Percentiles rank a stretch among this genome's conserved stretches.
phyloP scores from a whole-genome alignment of 2,113 vertebrate genomes.

The Seriola aureovittata region DNA sequence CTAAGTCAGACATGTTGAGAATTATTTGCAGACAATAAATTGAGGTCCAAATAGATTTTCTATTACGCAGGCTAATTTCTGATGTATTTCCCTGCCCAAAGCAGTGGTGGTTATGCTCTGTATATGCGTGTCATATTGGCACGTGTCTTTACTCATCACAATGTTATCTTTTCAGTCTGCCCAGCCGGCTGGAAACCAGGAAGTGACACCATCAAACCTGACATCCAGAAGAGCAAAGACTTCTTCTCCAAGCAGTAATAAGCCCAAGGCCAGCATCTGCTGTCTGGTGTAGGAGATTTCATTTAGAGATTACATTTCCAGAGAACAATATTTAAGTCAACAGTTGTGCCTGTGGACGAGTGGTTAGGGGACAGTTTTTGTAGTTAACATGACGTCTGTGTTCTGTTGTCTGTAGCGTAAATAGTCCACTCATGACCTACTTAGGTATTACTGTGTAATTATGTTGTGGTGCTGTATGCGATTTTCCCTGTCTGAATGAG shows the following conservation, averaged over 20 bases:
- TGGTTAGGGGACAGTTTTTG: constrained; percentile 20
- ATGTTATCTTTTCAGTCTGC: constrained; percentile 90
- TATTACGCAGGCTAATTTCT: background rate
- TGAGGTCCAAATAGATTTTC: background rate
- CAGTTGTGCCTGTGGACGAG: constrained; percentile 48
- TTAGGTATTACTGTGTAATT: constrained; percentile 15
- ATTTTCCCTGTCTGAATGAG: constrained; percentile 10
- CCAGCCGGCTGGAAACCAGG: constrained; percentile 99
- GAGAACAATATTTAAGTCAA: constrained; percentile 55
- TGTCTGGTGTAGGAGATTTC: constrained; percentile 68
- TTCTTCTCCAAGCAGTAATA: constrained; percentile 95
- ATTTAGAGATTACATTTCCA: constrained; percentile 61
- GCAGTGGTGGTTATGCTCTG: background rate
- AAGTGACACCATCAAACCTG: constrained; percentile 98
- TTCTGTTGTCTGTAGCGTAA: constrained; percentile 23
- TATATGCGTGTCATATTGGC: background rate
- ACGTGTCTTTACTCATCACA: constrained; percentile 45
- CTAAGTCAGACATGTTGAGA: background rate
- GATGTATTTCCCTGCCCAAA: background rate
- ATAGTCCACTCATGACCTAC: constrained; percentile 36
- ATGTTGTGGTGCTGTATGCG: constrained; percentile 21
- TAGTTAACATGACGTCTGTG: constrained; percentile 22
- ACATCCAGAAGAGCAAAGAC: constrained; percentile 95
- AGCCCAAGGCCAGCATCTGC: constrained; percentile 61
- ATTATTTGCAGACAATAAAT: background rate